A percentile compares a stretch with the other conserved stretches of the same genome.
Conservation (phyloP, 2,113 vertebrate species). For the Clarias gariepinus region DNA sequence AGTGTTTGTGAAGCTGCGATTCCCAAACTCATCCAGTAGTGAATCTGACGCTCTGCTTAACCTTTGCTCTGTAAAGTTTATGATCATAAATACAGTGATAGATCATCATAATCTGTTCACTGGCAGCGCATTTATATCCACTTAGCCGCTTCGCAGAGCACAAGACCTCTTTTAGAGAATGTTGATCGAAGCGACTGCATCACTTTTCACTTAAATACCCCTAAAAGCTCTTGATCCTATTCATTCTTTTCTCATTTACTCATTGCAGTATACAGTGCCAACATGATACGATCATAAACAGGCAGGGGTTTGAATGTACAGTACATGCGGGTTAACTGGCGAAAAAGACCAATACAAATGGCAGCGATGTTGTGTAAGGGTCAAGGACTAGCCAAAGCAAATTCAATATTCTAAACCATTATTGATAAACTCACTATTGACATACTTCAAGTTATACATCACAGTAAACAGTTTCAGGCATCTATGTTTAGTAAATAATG, state of each 20-base stretch:
- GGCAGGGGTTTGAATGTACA: not conserved
- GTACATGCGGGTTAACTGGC: not conserved
- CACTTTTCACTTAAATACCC: not conserved
- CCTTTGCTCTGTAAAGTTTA: not conserved
- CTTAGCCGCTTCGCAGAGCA: not conserved
- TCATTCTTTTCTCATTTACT: not conserved
- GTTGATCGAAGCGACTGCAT: not conserved
- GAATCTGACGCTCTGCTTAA: not conserved
- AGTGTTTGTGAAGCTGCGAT: constrained; percentile 45
- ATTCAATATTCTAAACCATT: not conserved
- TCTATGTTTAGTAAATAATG: not conserved
- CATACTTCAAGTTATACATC: not conserved
- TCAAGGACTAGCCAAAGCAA: not conserved
- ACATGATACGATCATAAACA: not conserved
- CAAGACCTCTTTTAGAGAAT: not conserved
- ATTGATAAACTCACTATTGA: not conserved
- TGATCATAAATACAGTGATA: not conserved
- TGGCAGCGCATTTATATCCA: not conserved
- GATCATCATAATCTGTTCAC: not conserved
- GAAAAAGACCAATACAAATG: not conserved
- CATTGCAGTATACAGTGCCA: not conserved
- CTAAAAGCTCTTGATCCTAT: not conserved
- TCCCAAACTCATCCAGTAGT: constrained; percentile 14
- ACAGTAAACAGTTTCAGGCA: not conserved
- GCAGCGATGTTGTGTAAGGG: not conserved